Evolutionary conservation across 1,140 invertebrate species (phyloP).

Genomic region (Procambarus clarkii): DNA sequence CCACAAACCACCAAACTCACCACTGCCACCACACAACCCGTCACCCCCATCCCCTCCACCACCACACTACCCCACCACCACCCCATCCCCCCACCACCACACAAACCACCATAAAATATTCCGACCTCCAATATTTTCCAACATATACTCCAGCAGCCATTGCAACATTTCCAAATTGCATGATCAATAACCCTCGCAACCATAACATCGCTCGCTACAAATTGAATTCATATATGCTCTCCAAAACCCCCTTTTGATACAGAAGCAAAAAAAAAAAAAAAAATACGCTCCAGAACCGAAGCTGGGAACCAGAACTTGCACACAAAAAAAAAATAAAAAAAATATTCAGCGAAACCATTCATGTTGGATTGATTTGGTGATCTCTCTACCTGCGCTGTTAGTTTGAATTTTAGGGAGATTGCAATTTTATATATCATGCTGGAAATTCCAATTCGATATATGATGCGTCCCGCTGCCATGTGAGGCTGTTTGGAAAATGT

Average conservation of each 20-base stretch:
- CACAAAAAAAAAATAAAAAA: neutral
- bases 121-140: no score
- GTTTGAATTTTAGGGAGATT: neutral
- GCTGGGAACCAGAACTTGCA: no score
- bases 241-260: conserved; percentile 9
- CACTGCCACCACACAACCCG: no score
- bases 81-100: no score
- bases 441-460: neutral
- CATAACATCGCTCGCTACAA: conserved; percentile 21
- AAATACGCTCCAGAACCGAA: no score
- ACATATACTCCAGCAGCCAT: no score
- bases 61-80: neutral
- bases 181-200: neutral
- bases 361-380: conserved; percentile 40
- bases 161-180: neutral
- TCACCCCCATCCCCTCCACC: neutral
- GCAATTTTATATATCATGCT: neutral
- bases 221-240: conserved; percentile 40
- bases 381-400: neutral
- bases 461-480: no score
- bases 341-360: neutral
- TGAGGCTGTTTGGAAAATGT: no score
- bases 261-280: neutral
- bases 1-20: no score
- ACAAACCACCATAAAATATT: no score